These are phyloP conservation scores for Neopipo cinnamomea DNA, from an alignment of 2,113 vertebrate genomes.

Conservation along the genomic window DNA sequence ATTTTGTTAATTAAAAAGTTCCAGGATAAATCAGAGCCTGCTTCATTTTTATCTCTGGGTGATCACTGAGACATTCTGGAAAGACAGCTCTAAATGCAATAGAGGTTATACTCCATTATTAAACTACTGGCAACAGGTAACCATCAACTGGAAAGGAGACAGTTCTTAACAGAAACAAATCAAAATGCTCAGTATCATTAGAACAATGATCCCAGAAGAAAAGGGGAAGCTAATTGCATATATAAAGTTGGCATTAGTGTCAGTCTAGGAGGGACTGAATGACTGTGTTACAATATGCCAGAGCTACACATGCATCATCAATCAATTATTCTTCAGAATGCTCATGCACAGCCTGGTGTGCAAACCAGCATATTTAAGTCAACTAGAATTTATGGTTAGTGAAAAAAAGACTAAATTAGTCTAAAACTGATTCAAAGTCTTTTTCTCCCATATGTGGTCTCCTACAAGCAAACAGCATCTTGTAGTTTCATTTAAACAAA, in stretches of 20 bases:
- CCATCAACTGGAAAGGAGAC: neutral
- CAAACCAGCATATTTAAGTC: neutral
- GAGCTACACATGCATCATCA: neutral
- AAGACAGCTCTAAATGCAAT: neutral
- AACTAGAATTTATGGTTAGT: neutral
- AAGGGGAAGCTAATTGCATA: neutral
- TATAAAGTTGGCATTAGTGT: neutral
- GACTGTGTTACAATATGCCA: neutral
- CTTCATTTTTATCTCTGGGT: neutral
- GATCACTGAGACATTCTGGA: neutral
- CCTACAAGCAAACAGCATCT: neutral
- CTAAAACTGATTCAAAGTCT: neutral
- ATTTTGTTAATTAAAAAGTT: neutral
- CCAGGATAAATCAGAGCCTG: neutral
- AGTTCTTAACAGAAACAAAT: neutral
- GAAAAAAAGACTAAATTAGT: neutral
- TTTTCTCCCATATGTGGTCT: neutral
- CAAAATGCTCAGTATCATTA: neutral
- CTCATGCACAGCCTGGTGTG: neutral
- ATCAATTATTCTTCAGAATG: neutral
- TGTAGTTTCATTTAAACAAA: neutral
- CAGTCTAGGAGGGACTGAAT: neutral
- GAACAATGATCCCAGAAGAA: neutral
- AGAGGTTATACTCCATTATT: neutral
- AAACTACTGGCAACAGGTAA: neutral